Evolutionary conservation across 2,113 vertebrate genomes (phyloP).

Genomic region (Bos javanicus): DNA sequence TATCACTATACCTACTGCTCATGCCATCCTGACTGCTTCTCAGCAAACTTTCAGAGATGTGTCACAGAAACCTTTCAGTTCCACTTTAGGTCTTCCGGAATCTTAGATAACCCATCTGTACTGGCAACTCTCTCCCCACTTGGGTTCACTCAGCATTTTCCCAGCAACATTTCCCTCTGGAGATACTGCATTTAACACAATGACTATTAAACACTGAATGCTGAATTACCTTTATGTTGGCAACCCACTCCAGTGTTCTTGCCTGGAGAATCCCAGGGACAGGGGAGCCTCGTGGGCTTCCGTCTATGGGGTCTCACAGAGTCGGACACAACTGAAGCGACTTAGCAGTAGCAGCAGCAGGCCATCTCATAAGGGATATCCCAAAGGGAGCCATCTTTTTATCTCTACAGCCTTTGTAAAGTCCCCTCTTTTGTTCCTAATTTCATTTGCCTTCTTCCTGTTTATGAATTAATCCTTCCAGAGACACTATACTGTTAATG

Average conservation of each 20-base stretch:
- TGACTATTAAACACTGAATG: background rate
- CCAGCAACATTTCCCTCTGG: background rate
- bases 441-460: background rate
- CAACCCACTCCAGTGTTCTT: too few relatives aligned
- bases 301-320: too few relatives aligned
- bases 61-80: background rate
- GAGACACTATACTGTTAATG: background rate
- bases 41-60: background rate
- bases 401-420: background rate
- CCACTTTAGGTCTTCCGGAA: background rate
- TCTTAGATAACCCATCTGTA: background rate
- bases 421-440: background rate
- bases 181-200: background rate
- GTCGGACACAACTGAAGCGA: too few relatives aligned
- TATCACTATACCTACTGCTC: background rate
- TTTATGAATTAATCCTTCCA: background rate
- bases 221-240: background rate
- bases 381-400: background rate
- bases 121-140: background rate
- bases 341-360: too few relatives aligned
- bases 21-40: background rate
- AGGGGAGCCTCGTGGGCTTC: too few relatives aligned
- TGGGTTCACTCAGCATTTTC: background rate
- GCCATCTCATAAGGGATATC: background rate
- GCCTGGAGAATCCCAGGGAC: too few relatives aligned